phyloP scores from a whole-genome alignment of 1,140 invertebrate genomes.

The Aradophagus sp. region DNA sequence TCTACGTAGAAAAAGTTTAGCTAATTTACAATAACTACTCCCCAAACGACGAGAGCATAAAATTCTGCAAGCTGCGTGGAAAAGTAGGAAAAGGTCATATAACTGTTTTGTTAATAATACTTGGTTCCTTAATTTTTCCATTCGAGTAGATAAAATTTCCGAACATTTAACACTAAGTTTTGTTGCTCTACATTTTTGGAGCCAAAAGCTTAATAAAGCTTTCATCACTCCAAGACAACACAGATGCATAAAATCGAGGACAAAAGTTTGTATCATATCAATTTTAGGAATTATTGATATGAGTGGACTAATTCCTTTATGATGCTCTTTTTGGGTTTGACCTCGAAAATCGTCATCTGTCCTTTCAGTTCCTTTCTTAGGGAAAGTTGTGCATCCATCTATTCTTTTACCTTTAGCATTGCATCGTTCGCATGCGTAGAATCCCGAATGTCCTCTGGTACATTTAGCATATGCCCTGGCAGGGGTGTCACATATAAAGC shows the following conservation, averaged over 20 bases:
- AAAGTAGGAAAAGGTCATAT: not conserved
- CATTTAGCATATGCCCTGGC: not conserved
- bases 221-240: not conserved
- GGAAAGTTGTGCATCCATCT: not conserved
- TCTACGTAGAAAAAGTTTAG: not conserved
- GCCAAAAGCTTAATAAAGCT: slow-evolving; percentile 1
- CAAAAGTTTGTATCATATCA: not conserved
- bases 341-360: not conserved
- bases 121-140: slow-evolving; percentile 4
- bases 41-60: not conserved
- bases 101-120: not conserved
- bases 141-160: not conserved
- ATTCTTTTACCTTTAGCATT: not conserved
- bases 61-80: not conserved
- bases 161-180: not conserved
- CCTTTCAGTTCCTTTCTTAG: not conserved
- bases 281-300: not conserved
- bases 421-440: not conserved
- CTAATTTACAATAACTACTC: not conserved
- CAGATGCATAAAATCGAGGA: slow-evolving; percentile 1
- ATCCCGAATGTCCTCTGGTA: not conserved
- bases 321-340: not conserved
- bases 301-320: not conserved
- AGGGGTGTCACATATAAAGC: not conserved
- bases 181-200: not conserved